Base-by-base conservation (phyloP, 35 echinoderm and acorn worm species). In the Chiridota heheva region DNA sequence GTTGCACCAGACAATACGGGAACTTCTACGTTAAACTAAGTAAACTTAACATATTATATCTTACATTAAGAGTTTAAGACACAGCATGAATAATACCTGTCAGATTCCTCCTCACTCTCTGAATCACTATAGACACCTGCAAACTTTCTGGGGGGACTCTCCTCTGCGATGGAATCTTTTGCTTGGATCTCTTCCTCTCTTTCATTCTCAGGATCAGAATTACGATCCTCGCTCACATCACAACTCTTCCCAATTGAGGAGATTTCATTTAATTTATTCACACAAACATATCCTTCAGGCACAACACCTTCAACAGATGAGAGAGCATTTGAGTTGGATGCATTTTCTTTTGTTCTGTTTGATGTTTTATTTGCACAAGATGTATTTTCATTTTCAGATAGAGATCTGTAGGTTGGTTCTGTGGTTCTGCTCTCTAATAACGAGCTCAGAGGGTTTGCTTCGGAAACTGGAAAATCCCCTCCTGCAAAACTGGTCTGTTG, bases 51-150 rank as follows among this genome's bases (percentile, higher is more conserved):
- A 28, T 35, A 20, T 5, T 27, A 36, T 3, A 73, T 46, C 31
- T 63, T 27, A 40, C 22, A 5, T 34, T 51, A n/a, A 43, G 41
- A 18, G 0, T 32, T 72, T 17, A 20, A 18, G 18, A 45, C 20
- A 15, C 15, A 43, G 3, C 28, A 12, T 26, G 12, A 12, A 72
- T 13, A 12, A 29, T 58, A 90, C 88, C 88, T 90, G 7, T 88
- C 65, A 24, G 65, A 75, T 5, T 88, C 81, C 2, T 69, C 67
- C 36, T 92, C 90, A 77, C 62, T 79, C 16, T 95, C 91, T 32
- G 91, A 85, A 42, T 95, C 91, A 85, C 91, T 95, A 60, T 89
- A 95, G 3, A 96, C 92, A 82, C 87, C 87, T 29, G 58, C 87
- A 84, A 90, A 90, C 25, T 75, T 86, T 72, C 63, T 70, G 55